Percentiles rank a stretch among this genome's conserved stretches.
These are phyloP conservation scores for Biston stratarius DNA, from an alignment of 2,888 invertebrate genomes.

Conservation along the genomic window DNA sequence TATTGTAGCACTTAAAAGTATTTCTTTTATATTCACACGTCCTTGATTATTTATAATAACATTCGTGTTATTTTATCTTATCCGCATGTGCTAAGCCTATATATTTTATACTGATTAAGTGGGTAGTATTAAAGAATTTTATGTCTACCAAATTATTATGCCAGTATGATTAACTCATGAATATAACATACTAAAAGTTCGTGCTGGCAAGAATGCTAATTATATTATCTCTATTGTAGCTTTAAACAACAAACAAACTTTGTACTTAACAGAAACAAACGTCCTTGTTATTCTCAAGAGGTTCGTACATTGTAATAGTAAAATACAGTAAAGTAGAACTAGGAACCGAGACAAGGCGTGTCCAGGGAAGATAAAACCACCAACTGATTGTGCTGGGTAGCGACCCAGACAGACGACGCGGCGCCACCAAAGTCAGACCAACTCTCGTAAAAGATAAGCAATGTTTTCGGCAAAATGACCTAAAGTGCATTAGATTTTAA, in stretches of 20 bases:
- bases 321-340: conserved; percentile 29
- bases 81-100: conserved; percentile 1
- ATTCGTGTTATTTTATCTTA: conserved; percentile 3
- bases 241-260: conserved; percentile 18
- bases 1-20: background rate
- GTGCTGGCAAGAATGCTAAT: conserved; percentile 25
- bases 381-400: conserved; percentile 53
- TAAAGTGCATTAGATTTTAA: conserved; percentile 53
- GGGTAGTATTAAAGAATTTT: conserved; percentile 8
- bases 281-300: conserved; percentile 37
- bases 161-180: conserved; percentile 11
- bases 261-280: conserved; percentile 25
- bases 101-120: conserved; percentile 8
- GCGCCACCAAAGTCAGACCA: conserved; percentile 66
- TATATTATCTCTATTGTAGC: background rate
- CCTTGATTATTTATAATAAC: background rate
- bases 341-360: conserved; percentile 49
- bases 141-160: conserved; percentile 3
- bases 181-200: conserved; percentile 5
- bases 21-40: background rate
- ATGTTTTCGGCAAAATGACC: conserved; percentile 51
- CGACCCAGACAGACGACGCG: conserved; percentile 62
- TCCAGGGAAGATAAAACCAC: conserved; percentile 50
- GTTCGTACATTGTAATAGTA: conserved; percentile 30
- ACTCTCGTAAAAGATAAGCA: conserved; percentile 69